A percentile compares a stretch with the other conserved stretches of the same genome.
These are phyloP conservation scores for Allophyes oxyacanthae DNA, from an alignment of 2,888 invertebrate species.

Conservation along the genomic window DNA sequence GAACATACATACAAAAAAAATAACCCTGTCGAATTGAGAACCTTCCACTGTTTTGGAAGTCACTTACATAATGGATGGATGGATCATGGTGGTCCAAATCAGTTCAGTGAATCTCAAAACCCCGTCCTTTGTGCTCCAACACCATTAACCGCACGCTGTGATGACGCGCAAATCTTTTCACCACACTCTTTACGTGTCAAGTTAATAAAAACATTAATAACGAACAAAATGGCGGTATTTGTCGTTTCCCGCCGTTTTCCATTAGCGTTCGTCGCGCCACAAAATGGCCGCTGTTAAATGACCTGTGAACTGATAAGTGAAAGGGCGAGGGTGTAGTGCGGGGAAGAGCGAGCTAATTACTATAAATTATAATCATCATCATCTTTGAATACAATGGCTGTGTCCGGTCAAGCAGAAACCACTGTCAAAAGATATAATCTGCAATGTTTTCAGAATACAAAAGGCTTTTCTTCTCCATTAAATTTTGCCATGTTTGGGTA, in stretches of 20 bases:
- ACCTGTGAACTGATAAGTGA: conserved; percentile 73
- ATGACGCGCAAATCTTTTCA: conserved; percentile 29
- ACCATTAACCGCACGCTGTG: conserved; percentile 34
- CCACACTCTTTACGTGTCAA: conserved; percentile 31
- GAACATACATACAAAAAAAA: no score
- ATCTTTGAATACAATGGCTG: no score
- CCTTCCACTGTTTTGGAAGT: no score
- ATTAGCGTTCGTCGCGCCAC: conserved; percentile 60
- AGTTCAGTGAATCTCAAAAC: neutral
- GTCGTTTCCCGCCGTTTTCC: conserved; percentile 65
- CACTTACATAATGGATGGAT: no score
- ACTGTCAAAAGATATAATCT: no score
- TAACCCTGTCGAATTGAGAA: no score
- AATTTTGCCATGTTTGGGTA: no score
- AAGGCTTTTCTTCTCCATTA: no score
- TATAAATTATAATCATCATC: neutral
- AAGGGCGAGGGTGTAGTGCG: conserved; percentile 15
- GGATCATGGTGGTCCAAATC: conserved; percentile 1
- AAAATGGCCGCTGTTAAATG: conserved; percentile 61
- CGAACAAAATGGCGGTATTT: conserved; percentile 58
- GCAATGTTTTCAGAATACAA: no score
- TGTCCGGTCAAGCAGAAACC: no score
- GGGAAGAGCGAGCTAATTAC: conserved; percentile 26
- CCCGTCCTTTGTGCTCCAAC: conserved; percentile 5
- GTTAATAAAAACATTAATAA: conserved; percentile 53